phyloP scores from a whole-genome alignment of 2,113 vertebrate species.

The Eurystomus gularis region DNA sequence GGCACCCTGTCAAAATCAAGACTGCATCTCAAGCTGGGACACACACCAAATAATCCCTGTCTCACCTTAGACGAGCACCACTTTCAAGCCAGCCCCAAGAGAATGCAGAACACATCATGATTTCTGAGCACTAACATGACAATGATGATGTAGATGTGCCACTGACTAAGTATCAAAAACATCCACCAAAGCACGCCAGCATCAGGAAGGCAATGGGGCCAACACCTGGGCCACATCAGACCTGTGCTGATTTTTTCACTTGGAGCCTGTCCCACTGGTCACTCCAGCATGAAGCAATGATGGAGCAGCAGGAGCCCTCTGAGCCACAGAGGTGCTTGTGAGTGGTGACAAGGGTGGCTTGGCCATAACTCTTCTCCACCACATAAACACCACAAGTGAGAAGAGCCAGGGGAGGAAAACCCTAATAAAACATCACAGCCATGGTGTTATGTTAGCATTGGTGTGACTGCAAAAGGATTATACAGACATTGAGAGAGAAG shows the following conservation, averaged over 20 bases:
- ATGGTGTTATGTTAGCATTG: rapidly evolving
- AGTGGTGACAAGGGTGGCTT: neutral
- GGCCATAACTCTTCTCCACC: neutral
- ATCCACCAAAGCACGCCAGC: neutral
- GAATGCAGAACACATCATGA: neutral
- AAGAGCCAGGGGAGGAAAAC: neutral
- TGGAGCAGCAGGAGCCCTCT: neutral
- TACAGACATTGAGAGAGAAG: rapidly evolving
- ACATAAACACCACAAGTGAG: neutral
- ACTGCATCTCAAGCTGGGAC: neutral
- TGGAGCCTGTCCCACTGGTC: neutral
- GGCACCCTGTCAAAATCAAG: neutral
- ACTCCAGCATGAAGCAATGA: neutral
- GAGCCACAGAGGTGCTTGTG: rapidly evolving
- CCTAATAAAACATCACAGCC: neutral
- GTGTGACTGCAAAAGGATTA: neutral
- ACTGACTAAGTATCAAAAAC: neutral
- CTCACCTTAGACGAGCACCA: neutral
- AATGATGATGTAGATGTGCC: rapidly evolving
- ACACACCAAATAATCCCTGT: neutral
- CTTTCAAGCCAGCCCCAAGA: neutral
- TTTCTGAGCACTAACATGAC: neutral
- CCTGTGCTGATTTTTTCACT: neutral
- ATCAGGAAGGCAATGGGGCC: neutral
- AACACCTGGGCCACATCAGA: neutral